Evolutionary conservation across 2,888 invertebrate species (phyloP).

Genomic region (Pocota personata): DNA sequence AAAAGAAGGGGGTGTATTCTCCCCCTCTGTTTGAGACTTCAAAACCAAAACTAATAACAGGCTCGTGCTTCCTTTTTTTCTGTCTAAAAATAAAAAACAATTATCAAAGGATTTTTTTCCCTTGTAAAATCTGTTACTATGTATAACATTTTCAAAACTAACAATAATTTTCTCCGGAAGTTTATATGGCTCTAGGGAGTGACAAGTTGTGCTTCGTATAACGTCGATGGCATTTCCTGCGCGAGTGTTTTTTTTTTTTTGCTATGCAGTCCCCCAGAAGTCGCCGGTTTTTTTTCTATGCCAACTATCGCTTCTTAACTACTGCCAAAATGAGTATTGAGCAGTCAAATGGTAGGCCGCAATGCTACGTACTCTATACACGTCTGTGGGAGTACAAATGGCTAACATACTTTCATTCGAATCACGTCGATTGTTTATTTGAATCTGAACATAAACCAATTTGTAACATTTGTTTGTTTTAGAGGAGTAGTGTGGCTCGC

Average conservation of each 20-base stretch:
- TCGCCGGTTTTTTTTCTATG: background rate
- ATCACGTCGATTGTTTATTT: slow-evolving; percentile 70
- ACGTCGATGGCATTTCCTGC: slow-evolving; percentile 54
- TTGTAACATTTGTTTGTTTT: slow-evolving; percentile 51
- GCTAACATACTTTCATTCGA: slow-evolving; percentile 51
- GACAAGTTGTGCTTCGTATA: slow-evolving; percentile 38
- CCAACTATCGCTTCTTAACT: background rate
- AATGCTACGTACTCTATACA: background rate
- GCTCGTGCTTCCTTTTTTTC: slow-evolving; percentile 25
- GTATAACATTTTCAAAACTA: background rate
- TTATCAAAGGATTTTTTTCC: slow-evolving; percentile 30
- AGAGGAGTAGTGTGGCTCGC: slow-evolving; percentile 8
- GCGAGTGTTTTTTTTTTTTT: slow-evolving; percentile 2
- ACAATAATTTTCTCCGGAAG: slow-evolving; percentile 55
- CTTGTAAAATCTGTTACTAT: background rate
- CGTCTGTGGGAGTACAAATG: slow-evolving; percentile 4
- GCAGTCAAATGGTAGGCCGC: background rate
- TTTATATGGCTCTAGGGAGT: slow-evolving; percentile 40
- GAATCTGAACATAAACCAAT: slow-evolving; percentile 70
- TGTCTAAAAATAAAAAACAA: slow-evolving; percentile 17
- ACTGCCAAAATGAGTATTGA: background rate
- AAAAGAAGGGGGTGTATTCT: slow-evolving; percentile 6
- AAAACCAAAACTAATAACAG: background rate
- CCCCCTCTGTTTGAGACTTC: background rate
- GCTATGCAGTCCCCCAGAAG: too few species aligned